These are phyloP conservation scores for Crypturellus undulatus DNA, from an alignment of 2,113 vertebrate genomes.

Conservation along the genomic window DNA sequence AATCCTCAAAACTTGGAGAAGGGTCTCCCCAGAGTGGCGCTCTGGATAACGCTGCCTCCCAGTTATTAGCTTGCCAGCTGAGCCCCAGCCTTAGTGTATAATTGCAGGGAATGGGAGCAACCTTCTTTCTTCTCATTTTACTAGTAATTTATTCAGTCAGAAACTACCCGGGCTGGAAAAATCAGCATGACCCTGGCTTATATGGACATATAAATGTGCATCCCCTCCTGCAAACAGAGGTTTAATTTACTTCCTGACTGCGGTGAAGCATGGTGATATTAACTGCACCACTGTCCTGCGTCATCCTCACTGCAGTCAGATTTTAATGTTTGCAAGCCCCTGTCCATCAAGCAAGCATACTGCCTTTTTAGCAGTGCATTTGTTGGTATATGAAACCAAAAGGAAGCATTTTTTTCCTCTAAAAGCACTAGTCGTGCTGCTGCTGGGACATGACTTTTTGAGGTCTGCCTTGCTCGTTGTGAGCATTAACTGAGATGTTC, in stretches of 20 bases:
- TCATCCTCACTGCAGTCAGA: background rate
- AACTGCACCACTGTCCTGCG: background rate
- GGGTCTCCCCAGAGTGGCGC: background rate
- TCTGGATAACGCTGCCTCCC: background rate
- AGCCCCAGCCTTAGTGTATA: rapidly evolving
- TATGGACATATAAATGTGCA: background rate
- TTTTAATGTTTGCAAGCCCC: background rate
- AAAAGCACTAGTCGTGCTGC: background rate
- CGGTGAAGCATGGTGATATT: background rate
- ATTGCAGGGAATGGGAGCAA: background rate
- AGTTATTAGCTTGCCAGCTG: background rate
- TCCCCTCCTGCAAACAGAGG: background rate
- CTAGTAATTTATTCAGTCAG: background rate
- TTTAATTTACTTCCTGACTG: background rate
- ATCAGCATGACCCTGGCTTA: background rate
- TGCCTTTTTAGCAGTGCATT: background rate
- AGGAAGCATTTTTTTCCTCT: background rate
- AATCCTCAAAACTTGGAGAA: background rate
- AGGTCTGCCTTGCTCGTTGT: background rate
- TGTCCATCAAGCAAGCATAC: background rate
- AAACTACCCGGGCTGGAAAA: background rate
- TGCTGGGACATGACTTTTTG: rapidly evolving
- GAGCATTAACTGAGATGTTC: background rate
- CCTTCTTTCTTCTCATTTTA: background rate
- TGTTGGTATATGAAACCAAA: background rate